Base-by-base conservation (phyloP, 2,113 vertebrate species). In the Mesocricetus auratus region DNA sequence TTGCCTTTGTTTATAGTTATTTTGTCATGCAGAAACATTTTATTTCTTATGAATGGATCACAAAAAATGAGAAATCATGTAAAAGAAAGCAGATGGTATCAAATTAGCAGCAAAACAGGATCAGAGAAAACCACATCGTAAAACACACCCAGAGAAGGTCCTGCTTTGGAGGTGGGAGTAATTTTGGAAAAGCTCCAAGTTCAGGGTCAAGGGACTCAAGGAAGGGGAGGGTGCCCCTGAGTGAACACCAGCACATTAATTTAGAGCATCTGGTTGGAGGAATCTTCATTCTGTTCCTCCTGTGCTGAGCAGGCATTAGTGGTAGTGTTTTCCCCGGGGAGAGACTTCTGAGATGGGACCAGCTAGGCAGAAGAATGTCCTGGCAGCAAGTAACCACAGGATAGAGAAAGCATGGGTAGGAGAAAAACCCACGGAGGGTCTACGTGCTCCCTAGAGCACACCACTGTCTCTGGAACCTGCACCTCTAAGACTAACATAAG, bases 21-120 rank as follows among this genome's bases (percentile, higher is more conserved):
- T 81, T 96, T 86, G 89, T 89, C 47, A 74, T 69, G 12, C 58
- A 89, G 89, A 74, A 92, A 85, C 66, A 89, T 73, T 90, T 94
- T 64, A 73, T 95, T 91, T 92, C 78, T 89, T 89, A 92, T 92
- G 79, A 92, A 90, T 69, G 39, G 66, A 69, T 89, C 56, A 81
- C 58, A 82, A 85, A 92, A 86, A 22, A 19, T 22, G 42, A 86
- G 47, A 95, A 68, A 68, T 66, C 22, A 42, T 24, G 56, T 79
- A 39, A 92, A 96, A 89, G 89, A 92, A 94, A 94, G 39, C 58
- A 92, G 79, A 89, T 86, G 89, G 45, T 75, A 58, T 81, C 73
- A 68, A 81, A 92, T 86, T 56, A 95, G 58, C 47, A 92, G 74
- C 15, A 47, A 92, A 92, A 82, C 17, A 42, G 81, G 73, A 86